Evolutionary conservation across 2,888 invertebrate genomes (phyloP).

Genomic region (Punctoribates punctum): DNA sequence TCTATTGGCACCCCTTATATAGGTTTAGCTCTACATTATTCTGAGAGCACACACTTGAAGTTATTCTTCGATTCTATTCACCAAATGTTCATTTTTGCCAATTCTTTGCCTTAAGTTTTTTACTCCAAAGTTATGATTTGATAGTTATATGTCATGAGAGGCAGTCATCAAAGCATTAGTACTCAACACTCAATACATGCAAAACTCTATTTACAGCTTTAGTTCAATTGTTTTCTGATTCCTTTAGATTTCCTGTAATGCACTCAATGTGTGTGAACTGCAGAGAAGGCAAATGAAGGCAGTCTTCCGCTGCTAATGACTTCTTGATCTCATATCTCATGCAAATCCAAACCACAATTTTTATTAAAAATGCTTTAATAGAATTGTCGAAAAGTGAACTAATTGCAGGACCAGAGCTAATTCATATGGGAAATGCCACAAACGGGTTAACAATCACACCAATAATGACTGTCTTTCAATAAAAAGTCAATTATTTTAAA

Average conservation of each 20-base stretch:
- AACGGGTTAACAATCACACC: constrained; percentile 31
- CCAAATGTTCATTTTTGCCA: constrained; percentile 7
- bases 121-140: no score
- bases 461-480: constrained; percentile 32
- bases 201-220: constrained; percentile 19
- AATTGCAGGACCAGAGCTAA: not conserved
- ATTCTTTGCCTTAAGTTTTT: no score
- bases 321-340: constrained; percentile 34
- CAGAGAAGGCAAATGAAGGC: not conserved
- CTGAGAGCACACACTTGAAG: not conserved
- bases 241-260: constrained; percentile 31
- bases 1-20: constrained; percentile 22
- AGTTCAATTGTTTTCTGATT: constrained; percentile 3
- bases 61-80: not conserved
- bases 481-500: constrained; percentile 14
- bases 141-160: not conserved
- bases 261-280: not conserved
- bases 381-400: constrained; percentile 12
- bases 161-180: not conserved
- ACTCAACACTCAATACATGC: constrained; percentile 22
- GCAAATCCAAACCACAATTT: constrained; percentile 34
- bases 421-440: constrained; percentile 29
- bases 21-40: not conserved
- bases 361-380: not conserved
- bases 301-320: constrained; percentile 30